Base-by-base conservation (phyloP, 1,140 invertebrate species). In the Triops cancriformis region DNA sequence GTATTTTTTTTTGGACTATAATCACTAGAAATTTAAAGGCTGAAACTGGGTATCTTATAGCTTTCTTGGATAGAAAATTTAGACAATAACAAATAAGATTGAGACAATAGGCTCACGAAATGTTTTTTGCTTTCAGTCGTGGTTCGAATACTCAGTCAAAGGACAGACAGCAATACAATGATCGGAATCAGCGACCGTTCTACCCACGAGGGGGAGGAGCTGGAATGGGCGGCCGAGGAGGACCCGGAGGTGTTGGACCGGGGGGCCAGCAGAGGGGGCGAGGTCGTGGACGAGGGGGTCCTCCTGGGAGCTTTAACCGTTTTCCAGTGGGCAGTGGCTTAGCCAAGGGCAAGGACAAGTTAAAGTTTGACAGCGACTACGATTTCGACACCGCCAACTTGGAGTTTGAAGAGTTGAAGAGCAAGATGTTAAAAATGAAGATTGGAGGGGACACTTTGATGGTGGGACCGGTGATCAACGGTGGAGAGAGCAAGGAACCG, bases 371-470 rank as follows among this genome's bases (percentile, higher is more conserved):
- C 78, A 92, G 91, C 75, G 96, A 98, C 81, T 99, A 95, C 85
- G 97, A 99, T 86, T 99, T 99, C 86, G 97, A 99, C 84, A 92
- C 96, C 84, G 95, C 96, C 10, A 98, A 99, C 86, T 95, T 93
- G 41, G 91, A 98, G 84, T 98, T 98, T 86, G 93, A 97, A 82
- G 95, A 98, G 85, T 86, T 98, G 18, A 91, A 93, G 84, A 88
- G 85, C 77, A 92, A 97, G 84, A 86, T 98, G 51, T 89, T 90
- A 31, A 95, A 94, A 85, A 88, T 92, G 18, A 95, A 94, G 85
- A 90, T 96, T 80, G 88, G 90, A 82, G 87, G 88, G 80, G 88
- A 87, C 77, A 88, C 89, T 14, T 73, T 77, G 5, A 31, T 79
- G 23, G 75, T 79, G 11, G 75, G 72, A n/a, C 75, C 74, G 18